Base-by-base conservation (phyloP, 2,113 vertebrate genomes). In the Oncorhynchus masou region DNA sequence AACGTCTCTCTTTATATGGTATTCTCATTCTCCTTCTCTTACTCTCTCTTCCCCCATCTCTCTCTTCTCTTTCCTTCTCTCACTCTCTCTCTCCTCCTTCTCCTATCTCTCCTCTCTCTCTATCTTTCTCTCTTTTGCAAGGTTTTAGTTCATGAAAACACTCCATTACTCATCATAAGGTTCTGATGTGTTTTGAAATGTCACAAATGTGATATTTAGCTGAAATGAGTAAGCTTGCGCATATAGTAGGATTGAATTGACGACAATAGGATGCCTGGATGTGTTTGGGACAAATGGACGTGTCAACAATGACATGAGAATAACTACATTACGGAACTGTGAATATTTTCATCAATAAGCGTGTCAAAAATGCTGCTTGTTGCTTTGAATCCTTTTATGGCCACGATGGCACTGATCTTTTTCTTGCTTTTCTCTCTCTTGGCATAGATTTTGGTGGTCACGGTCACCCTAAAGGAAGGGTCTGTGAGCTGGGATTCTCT, bases 331-430 rank as follows among this genome's bases (percentile, higher is more conserved):
- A 16, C 16, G 5, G 51, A 54, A 19, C 16, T 54, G 13, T 54
- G 15, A 54, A 54, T 54, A 15, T 54, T 54, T 54, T 5, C 12
- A 54, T 19, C 16, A 19, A 54, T 54, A 16, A 54, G 39, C 39
- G 51, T 19, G 51, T 15, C 12, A 54, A 54, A 54, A 16, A 54
- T 5, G 12, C 19, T 19, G 51, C 39, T 45, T n/a, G 51, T 29
- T 25, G 60, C 70, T 69, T 82, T 29, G 16, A 69, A 15, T 81
- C 84, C 86, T 81, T 75, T 80, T 81, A 81, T 45, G 39, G 9
- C 86, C 85, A 80, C 80, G 71, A 70, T 75, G 81, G 83, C 84
- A 70, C 2, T 88, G 87, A 90, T 80, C 84, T 86, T 68, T 82
- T 16, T 24, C 27, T 88, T 82, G 83, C 22, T 88, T 76, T 20